These are phyloP conservation scores for Heteromormyrus szaboi DNA, from an alignment of 2,797 vertebrate species.

Conservation along the genomic window DNA sequence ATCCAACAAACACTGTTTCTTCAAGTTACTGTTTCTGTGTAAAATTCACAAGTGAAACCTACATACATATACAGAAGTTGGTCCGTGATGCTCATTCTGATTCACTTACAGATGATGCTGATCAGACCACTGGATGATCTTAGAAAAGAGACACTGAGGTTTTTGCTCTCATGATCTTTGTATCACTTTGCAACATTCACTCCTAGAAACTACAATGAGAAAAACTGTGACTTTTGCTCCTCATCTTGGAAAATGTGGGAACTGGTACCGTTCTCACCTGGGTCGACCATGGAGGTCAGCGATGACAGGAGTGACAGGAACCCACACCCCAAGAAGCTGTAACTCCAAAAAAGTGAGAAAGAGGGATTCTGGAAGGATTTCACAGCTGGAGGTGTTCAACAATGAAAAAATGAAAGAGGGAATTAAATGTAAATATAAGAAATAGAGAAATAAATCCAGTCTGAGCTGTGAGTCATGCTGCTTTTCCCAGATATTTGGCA, in stretches of 20 bases:
- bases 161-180: not conserved
- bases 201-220: not conserved
- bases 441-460: constrained; percentile 49
- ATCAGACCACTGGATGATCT: not conserved
- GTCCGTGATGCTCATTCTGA: not conserved
- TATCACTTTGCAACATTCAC: not conserved
- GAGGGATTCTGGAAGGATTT: not conserved
- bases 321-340: not conserved
- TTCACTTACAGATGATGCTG: not conserved
- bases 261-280: not conserved
- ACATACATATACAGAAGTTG: not conserved
- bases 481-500: constrained; percentile 74
- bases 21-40: not conserved
- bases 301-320: not conserved
- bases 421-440: constrained; percentile 44
- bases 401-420: constrained; percentile 32
- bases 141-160: too few species aligned
- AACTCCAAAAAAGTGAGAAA: not conserved
- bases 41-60: not conserved
- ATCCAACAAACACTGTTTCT: not conserved
- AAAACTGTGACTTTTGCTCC: not conserved
- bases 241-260: not conserved
- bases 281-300: not conserved
- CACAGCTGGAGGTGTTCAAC: not conserved
- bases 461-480: constrained; percentile 63